These are phyloP conservation scores for Phenganax marumi DNA, from an alignment of 92 coral and sea anemone genomes.

Conservation along the genomic window DNA sequence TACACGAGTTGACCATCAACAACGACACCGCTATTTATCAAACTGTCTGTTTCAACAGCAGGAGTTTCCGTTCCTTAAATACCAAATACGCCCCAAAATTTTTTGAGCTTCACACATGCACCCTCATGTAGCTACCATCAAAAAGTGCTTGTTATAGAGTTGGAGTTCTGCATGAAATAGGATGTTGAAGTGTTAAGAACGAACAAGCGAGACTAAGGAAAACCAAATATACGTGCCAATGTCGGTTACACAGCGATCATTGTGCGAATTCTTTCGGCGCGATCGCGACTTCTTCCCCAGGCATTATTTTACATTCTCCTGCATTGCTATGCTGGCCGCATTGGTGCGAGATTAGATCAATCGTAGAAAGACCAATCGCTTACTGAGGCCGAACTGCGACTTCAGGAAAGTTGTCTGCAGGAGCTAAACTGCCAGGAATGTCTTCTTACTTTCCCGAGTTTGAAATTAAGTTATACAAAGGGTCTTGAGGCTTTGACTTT, in stretches of 20 bases:
- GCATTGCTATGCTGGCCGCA: too few relatives aligned
- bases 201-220: too few relatives aligned
- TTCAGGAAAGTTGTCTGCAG: neutral
- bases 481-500: neutral
- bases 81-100: neutral
- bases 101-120: neutral
- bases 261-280: too few relatives aligned
- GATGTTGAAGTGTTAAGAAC: too few relatives aligned
- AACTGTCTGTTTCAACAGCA: neutral
- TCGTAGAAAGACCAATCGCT: too few relatives aligned
- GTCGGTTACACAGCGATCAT: too few relatives aligned
- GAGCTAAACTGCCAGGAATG: neutral
- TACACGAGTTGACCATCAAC: neutral
- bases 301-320: too few relatives aligned
- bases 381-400: neutral
- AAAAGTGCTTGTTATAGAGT: neutral
- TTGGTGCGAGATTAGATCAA: too few relatives aligned
- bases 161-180: neutral
- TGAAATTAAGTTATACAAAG: too few relatives aligned
- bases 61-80: conserved; percentile 5
- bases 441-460: neutral
- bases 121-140: neutral
- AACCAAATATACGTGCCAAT: too few relatives aligned
- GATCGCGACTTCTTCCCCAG: too few relatives aligned
- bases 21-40: neutral